phyloP scores from a whole-genome alignment of 2,888 invertebrate genomes.

The Fragum fragum region DNA sequence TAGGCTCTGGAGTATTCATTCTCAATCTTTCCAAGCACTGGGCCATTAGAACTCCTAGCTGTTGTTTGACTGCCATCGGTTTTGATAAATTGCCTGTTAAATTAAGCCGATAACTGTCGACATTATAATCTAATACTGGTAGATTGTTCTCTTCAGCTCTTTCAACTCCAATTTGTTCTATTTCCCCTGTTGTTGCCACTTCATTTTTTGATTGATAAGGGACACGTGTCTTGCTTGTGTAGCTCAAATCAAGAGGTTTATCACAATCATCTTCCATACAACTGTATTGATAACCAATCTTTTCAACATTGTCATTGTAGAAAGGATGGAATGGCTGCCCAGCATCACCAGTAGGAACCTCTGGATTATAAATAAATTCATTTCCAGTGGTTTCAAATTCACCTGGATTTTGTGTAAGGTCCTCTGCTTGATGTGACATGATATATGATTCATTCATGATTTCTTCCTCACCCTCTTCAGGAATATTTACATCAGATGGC shows the following conservation, averaged over 20 bases:
- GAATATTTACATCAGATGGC: not conserved
- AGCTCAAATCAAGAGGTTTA: conserved; percentile 1
- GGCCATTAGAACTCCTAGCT: too few species aligned
- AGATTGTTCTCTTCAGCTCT: not conserved
- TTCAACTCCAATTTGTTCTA: not conserved
- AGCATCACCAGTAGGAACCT: not conserved
- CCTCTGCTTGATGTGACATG: not conserved
- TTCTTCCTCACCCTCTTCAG: not conserved
- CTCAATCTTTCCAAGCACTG: not conserved
- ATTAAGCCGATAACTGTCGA: not conserved
- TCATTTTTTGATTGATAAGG: not conserved
- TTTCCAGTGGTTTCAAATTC: not conserved
- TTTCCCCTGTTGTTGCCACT: not conserved
- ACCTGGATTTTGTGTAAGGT: not conserved
- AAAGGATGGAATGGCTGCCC: not conserved
- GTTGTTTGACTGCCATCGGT: too few species aligned
- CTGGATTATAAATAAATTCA: not conserved
- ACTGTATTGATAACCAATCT: not conserved
- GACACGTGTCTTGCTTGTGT: not conserved
- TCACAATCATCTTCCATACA: not conserved
- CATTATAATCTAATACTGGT: not conserved
- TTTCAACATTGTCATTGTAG: not conserved
- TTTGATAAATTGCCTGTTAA: too few species aligned
- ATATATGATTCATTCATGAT: not conserved
- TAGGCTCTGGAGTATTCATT: not conserved